A percentile compares a stretch with the other conserved stretches of the same genome.
These are phyloP conservation scores for Cairina moschata DNA, from an alignment of 2,113 vertebrate species.

Conservation along the genomic window DNA sequence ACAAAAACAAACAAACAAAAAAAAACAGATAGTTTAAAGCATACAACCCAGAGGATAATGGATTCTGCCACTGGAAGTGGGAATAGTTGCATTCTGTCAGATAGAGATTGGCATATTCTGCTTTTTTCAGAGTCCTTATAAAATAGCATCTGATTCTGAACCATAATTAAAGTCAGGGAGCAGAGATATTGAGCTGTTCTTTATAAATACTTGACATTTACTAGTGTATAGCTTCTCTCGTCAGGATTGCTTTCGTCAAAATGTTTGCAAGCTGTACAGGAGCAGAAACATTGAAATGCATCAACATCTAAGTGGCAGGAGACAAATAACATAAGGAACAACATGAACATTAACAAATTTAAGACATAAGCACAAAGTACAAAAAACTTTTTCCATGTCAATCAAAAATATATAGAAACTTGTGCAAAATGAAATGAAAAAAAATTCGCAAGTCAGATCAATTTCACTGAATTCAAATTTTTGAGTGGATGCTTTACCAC, in stretches of 20 bases:
- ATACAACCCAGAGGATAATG: neutral
- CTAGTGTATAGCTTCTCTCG: conserved; percentile 8
- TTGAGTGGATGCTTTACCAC: neutral
- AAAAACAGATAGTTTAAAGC: neutral
- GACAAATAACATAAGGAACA: neutral
- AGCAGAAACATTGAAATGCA: conserved; percentile 25
- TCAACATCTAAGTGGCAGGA: neutral
- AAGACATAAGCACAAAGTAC: neutral
- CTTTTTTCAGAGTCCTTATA: conserved; percentile 19
- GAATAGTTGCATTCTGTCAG: neutral
- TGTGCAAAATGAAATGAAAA: neutral
- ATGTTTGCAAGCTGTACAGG: conserved; percentile 47
- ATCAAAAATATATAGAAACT: neutral
- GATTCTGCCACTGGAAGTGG: neutral
- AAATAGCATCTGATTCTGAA: neutral
- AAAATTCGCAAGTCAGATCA: neutral
- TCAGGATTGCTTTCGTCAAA: conserved; percentile 43
- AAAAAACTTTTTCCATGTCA: neutral
- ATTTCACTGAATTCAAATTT: neutral
- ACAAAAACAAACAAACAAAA: neutral
- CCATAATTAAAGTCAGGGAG: conserved; percentile 12
- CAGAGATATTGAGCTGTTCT: neutral
- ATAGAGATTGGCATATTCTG: neutral
- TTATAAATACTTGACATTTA: conserved; percentile 57
- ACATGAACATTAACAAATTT: neutral